These are phyloP conservation scores for Varanus salvator DNA, from an alignment of 2,113 vertebrate species.

Conservation along the genomic window DNA sequence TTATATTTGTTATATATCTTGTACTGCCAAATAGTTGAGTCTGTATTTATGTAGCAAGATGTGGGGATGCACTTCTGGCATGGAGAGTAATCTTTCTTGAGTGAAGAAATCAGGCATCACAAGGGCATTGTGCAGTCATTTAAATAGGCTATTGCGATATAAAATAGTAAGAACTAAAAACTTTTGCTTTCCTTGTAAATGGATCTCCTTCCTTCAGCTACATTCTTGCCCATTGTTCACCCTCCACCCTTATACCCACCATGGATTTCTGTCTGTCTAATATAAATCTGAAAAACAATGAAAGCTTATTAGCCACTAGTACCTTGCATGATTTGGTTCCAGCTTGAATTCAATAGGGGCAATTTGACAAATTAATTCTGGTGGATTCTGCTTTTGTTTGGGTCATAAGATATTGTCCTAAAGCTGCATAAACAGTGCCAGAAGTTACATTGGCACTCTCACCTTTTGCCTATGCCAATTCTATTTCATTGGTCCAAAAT, in stretches of 20 bases:
- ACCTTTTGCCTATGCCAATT: not conserved
- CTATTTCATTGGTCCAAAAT: not conserved
- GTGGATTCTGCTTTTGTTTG: not conserved
- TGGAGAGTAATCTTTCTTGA: not conserved
- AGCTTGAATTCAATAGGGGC: not conserved
- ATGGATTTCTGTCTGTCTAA: constrained; percentile 14
- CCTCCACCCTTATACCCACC: constrained; percentile 22
- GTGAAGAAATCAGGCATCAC: not conserved
- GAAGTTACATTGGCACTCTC: not conserved
- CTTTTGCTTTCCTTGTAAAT: constrained; percentile 25
- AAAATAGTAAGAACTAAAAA: constrained; percentile 25
- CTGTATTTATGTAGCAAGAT: constrained; percentile 7
- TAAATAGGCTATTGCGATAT: constrained; percentile 23
- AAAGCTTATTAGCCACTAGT: not conserved
- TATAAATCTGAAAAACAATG: constrained; percentile 5
- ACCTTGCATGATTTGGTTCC: constrained; percentile 11
- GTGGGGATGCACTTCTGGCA: not conserved
- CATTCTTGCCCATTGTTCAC: constrained; percentile 27
- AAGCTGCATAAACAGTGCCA: constrained; percentile 7
- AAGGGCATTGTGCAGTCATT: constrained; percentile 17
- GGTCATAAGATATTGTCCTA: not conserved
- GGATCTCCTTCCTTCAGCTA: constrained; percentile 19
- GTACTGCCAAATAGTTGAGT: too few relatives aligned
- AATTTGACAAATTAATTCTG: constrained; percentile 9
- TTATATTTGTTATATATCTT: too few relatives aligned